Percentiles rank a stretch among this genome's conserved stretches.
phyloP scores from a whole-genome alignment of 2,797 vertebrate species.

The Anniella stebbinsi region DNA sequence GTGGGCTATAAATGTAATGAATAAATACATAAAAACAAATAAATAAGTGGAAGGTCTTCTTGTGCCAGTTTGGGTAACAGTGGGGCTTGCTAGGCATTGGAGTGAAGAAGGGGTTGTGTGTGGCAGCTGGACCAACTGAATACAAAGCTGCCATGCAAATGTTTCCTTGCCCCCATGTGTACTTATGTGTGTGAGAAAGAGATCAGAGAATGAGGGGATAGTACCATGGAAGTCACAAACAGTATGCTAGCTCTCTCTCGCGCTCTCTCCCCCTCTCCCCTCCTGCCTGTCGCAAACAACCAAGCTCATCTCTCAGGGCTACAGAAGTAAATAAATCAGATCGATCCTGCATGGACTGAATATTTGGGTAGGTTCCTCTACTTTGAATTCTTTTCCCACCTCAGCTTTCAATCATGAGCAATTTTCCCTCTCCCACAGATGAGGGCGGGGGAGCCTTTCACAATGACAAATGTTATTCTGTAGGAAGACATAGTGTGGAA shows the following conservation, averaged over 20 bases:
- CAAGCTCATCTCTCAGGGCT: not conserved
- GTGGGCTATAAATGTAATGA: too few species aligned
- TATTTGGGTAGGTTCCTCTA: slow-evolving; percentile 4
- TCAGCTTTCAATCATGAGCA: slow-evolving; percentile 5
- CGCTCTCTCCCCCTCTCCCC: not conserved
- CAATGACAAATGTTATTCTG: slow-evolving; percentile 11
- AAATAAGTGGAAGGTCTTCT: not conserved
- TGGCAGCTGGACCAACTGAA: not conserved
- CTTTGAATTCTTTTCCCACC: not conserved
- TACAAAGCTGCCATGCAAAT: not conserved
- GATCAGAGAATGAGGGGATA: too few species aligned
- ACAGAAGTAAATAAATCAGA: slow-evolving; percentile 21
- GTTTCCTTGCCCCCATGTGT: not conserved
- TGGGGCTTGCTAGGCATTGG: not conserved
- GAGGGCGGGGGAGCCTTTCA: not conserved
- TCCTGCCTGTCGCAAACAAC: not conserved
- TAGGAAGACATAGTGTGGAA: not conserved
- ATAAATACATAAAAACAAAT: too few species aligned
- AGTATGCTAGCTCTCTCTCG: not conserved
- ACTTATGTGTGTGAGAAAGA: not conserved
- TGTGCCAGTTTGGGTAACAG: not conserved
- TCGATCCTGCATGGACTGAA: slow-evolving; percentile 16
- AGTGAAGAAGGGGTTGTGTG: too few species aligned
- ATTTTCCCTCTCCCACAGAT: not conserved
- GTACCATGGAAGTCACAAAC: not conserved